Evolutionary conservation across 2,797 vertebrate species (phyloP).

Genomic region (Sebastes alutus): DNA sequence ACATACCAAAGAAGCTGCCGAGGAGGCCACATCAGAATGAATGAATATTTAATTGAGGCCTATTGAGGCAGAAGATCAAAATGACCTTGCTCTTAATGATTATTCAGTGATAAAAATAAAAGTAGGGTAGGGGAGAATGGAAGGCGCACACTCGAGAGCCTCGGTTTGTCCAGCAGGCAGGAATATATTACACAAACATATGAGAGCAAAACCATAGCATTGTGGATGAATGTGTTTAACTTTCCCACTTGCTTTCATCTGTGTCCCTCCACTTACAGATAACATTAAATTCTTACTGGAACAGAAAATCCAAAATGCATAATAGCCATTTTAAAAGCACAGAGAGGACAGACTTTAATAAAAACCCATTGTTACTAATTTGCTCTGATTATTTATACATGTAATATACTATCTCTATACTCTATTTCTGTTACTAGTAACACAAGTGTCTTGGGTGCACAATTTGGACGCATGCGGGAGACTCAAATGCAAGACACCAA

Average conservation of each 20-base stretch:
- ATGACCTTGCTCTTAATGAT: conserved; percentile 88
- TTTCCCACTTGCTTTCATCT: conserved; percentile 85
- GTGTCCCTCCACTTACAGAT: conserved; percentile 82
- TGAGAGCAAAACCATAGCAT: conserved; percentile 60
- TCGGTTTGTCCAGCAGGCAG: conserved; percentile 70
- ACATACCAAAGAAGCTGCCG: conserved; percentile 81
- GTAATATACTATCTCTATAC: not conserved
- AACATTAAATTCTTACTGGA: conserved; percentile 83
- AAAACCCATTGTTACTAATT: not conserved
- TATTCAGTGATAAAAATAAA: conserved; percentile 85
- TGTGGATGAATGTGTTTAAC: conserved; percentile 74
- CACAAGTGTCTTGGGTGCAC: not conserved
- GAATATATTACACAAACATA: conserved; percentile 77
- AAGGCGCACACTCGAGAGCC: conserved; percentile 75
- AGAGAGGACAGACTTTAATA: not conserved
- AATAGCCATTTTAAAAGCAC: not conserved
- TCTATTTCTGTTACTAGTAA: not conserved
- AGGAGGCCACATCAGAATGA: conserved; percentile 83
- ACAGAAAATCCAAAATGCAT: conserved; percentile 42
- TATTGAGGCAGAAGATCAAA: conserved; percentile 87
- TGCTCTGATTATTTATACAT: not conserved
- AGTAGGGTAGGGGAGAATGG: conserved; percentile 75
- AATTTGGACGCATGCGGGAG: conserved; percentile 4
- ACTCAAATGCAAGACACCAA: conserved; percentile 8
- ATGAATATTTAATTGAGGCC: conserved; percentile 88